Conservation (phyloP, 2,113 vertebrate genomes). For the Cyprinodon variegatus region DNA sequence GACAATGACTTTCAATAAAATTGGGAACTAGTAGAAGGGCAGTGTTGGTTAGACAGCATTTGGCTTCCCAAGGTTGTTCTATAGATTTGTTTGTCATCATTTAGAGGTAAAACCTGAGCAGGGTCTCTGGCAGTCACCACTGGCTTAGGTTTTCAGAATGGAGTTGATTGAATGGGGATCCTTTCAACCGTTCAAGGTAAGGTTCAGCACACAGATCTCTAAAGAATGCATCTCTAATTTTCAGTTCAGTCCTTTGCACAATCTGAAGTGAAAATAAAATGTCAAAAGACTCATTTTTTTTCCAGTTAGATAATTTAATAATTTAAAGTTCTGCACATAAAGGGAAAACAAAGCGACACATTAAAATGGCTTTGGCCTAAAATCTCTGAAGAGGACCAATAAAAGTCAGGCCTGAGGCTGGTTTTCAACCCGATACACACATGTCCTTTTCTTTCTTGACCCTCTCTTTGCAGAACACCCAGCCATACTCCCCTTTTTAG, state of each 20-base stretch:
- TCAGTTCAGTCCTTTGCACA: conserved; percentile 57
- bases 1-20: conserved; percentile 70
- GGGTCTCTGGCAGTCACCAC: conserved; percentile 37
- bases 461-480: conserved; percentile 85
- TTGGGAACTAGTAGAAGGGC: conserved; percentile 57
- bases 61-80: conserved; percentile 62
- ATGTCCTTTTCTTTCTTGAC: conserved; percentile 73
- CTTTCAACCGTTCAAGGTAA: conserved; percentile 74
- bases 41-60: conserved; percentile 57
- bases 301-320: conserved; percentile 7
- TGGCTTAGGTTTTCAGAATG: conserved; percentile 64
- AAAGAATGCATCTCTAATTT: conserved; percentile 72
- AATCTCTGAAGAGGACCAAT: conserved; percentile 29
- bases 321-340: conserved; percentile 25
- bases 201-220: conserved; percentile 51
- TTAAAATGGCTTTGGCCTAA: conserved; percentile 38
- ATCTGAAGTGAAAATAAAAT: conserved; percentile 28
- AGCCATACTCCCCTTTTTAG: conserved; percentile 87
- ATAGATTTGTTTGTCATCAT: conserved; percentile 61
- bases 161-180: conserved; percentile 64
- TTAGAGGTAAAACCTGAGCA: conserved; percentile 54
- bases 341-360: conserved; percentile 20
- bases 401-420: conserved; percentile 59
- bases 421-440: conserved; percentile 72
- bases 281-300: neutral